Evolutionary conservation across 2,888 invertebrate genomes (phyloP).

Genomic region (Epinotia ramella): DNA sequence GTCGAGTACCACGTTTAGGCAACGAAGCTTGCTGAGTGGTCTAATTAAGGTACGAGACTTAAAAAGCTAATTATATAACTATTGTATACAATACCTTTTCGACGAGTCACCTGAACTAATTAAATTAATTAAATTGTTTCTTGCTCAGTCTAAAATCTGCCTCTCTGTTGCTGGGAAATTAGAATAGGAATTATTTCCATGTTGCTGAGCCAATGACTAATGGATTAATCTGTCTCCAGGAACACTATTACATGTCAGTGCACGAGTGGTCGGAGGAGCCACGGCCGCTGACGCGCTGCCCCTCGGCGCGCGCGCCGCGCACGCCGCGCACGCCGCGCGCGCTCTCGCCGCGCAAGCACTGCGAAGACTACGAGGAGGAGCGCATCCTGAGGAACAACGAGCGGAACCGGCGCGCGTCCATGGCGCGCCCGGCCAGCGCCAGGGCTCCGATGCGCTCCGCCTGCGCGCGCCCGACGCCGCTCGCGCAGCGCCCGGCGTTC

Average conservation of each 20-base stretch:
- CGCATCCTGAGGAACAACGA: constrained; percentile 68
- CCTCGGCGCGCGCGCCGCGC: constrained; percentile 65
- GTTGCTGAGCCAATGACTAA: not conserved
- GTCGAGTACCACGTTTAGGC: too few species aligned
- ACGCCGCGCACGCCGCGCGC: constrained; percentile 60
- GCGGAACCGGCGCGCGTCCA: constrained; percentile 66
- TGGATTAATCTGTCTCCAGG: constrained; percentile 58
- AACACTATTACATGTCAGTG: constrained; percentile 70
- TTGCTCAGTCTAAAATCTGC: too few species aligned
- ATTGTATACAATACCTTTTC: too few species aligned
- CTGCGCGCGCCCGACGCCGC: constrained; percentile 68
- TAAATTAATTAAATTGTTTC: too few species aligned
- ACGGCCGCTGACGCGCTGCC: constrained; percentile 72
- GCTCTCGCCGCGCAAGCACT: constrained; percentile 63
- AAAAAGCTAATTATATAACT: too few species aligned
- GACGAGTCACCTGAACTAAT: too few species aligned
- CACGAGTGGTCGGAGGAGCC: constrained; percentile 72
- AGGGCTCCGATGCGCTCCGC: constrained; percentile 68
- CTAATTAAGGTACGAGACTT: too few species aligned
- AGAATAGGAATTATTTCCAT: not conserved
- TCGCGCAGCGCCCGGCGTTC: constrained; percentile 78
- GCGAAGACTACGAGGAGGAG: constrained; percentile 55
- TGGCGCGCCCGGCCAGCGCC: constrained; percentile 68
- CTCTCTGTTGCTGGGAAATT: too few species aligned
- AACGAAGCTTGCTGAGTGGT: too few species aligned